phyloP scores from a whole-genome alignment of 2,113 vertebrate genomes.

The Ceyx margarethae region DNA sequence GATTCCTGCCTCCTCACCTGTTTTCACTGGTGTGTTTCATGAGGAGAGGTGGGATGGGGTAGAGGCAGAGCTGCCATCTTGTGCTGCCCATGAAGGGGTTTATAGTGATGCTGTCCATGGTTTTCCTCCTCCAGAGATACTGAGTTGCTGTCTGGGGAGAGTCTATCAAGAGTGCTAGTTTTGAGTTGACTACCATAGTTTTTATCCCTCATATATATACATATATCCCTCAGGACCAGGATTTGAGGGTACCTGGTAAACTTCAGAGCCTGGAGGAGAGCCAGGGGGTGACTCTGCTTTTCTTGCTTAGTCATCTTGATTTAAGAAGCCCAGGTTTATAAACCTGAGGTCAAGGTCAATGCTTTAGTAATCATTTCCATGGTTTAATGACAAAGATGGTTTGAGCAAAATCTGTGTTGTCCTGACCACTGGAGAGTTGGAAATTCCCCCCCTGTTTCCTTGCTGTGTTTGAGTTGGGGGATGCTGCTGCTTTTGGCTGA shows the following conservation, averaged over 20 bases:
- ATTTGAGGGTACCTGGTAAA: not conserved
- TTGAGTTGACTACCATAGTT: not conserved
- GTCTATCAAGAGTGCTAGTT: not conserved
- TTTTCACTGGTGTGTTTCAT: fast-evolving
- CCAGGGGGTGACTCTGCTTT: not conserved
- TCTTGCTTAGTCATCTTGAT: not conserved
- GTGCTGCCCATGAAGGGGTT: not conserved
- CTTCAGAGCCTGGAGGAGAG: not conserved
- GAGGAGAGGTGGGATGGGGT: not conserved
- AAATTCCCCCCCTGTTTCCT: not conserved
- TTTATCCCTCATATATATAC: too few relatives aligned
- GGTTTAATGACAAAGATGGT: not conserved
- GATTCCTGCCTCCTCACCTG: not conserved
- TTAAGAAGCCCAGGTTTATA: not conserved
- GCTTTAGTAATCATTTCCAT: not conserved
- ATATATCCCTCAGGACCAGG: not conserved
- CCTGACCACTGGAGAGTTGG: not conserved
- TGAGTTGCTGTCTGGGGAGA: not conserved
- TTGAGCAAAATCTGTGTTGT: not conserved
- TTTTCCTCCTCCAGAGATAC: not conserved
- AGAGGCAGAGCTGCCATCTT: not conserved
- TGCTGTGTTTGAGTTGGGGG: not conserved
- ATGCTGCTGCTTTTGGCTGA: not conserved
- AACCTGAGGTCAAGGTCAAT: not conserved
- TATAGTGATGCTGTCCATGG: not conserved